A percentile compares a stretch with the other conserved stretches of the same genome.
These are phyloP conservation scores for Samia ricini DNA, from an alignment of 1,140 invertebrate species.

Conservation along the genomic window DNA sequence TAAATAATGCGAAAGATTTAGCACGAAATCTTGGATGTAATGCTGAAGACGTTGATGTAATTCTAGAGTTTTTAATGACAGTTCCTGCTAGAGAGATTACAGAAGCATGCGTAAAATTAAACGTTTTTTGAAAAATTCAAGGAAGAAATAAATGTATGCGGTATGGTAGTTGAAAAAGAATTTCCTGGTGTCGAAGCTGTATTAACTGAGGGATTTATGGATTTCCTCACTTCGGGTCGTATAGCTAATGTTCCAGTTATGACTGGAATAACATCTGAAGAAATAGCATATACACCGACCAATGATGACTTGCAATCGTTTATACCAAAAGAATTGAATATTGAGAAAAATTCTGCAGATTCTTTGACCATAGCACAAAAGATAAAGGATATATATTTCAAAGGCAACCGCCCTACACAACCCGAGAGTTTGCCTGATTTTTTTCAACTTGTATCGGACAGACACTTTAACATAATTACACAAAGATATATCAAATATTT, in stretches of 20 bases:
- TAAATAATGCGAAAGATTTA: slow-evolving; percentile 54
- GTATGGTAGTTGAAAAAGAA: slow-evolving; percentile 58
- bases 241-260: slow-evolving; percentile 59
- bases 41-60: slow-evolving; percentile 44
- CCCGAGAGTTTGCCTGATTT: slow-evolving; percentile 44
- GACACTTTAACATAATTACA: slow-evolving; percentile 47
- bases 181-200: slow-evolving; percentile 60
- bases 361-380: slow-evolving; percentile 48
- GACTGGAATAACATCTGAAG: slow-evolving; percentile 53
- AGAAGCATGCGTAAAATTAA: slow-evolving; percentile 35
- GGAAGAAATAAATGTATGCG: slow-evolving; percentile 33
- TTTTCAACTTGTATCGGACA: slow-evolving; percentile 59
- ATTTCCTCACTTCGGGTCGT: slow-evolving; percentile 55
- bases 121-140: slow-evolving; percentile 26
- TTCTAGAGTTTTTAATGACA: slow-evolving; percentile 55
- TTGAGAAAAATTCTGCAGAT: slow-evolving; percentile 48
- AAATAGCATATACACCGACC: slow-evolving; percentile 37
- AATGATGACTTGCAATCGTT: slow-evolving; percentile 58
- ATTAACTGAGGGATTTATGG: slow-evolving; percentile 47
- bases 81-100: slow-evolving; percentile 60
- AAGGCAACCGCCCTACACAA: slow-evolving; percentile 31
- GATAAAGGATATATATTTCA: slow-evolving; percentile 62
- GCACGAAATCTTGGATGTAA: slow-evolving; percentile 54
- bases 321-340: slow-evolving; percentile 53
- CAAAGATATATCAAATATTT: slow-evolving; percentile 58